Base-by-base conservation (phyloP, 2,797 vertebrate genomes). In the Sebastes hubbsi region DNA sequence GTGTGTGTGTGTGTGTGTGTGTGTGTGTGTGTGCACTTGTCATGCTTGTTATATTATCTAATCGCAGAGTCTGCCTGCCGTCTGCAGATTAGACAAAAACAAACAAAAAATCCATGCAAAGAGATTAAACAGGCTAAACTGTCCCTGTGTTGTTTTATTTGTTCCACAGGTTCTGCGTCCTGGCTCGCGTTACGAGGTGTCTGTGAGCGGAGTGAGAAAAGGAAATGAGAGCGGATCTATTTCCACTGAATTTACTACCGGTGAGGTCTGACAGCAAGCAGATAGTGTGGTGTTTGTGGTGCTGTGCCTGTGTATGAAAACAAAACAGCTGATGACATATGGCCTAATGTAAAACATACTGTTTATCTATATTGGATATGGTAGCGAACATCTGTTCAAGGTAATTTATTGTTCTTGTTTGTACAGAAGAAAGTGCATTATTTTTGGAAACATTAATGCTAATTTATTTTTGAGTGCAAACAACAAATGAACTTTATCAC, bases 211-310 rank as follows among this genome's bases (percentile, higher is more conserved):
- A 4, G 92, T 99, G 20, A 95, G 96, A n/a, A 97, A 96, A 20
- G 94, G 95, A 92, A 98, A 96, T 5, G 97, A 98, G 89, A 99
- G 98, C 16, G 92, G 92, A 65, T 91, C 97, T 4, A 93, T 97
- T 76, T 95, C 95, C 65, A 95, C 96, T 16, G 95, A 96, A 82
- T 99, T 99, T 90, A 95, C 94, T 24, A 99, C 99, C 92, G 99
- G 99, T 99, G 93, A 96, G 94, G 81, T 82, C 87, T 87, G 83
- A 89, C 88, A 91, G 87, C 76, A 63, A 80, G 81, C 87, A 91
- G 88, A 89, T 91, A 64, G 89, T 84, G 78, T 65, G 72, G 11
- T 77, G 77, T 42, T 36, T 87, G 78, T 77, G 69, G 72, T 84
- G 5, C 55, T 59, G 58, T 55, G 64, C 60, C 65, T 81, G 72